Evolutionary conservation across 2,113 vertebrate genomes (phyloP).

Genomic region (Ceyx margarethae): DNA sequence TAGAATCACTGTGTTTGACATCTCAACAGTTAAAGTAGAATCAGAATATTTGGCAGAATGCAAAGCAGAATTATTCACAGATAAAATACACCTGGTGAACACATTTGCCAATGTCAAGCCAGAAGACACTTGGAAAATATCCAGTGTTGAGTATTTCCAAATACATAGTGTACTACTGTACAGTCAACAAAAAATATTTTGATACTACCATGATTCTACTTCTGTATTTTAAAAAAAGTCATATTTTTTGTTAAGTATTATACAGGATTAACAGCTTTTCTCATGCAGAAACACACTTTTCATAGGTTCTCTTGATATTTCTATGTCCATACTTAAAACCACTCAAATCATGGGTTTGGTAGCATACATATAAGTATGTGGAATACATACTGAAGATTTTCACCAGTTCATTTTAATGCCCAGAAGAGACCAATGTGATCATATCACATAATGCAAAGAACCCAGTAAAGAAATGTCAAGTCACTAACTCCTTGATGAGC

Average conservation of each 20-base stretch:
- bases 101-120: not conserved
- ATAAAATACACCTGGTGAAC: slow-evolving; percentile 50
- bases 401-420: not conserved
- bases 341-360: not conserved
- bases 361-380: not conserved
- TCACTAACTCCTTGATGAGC: not conserved
- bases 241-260: not conserved
- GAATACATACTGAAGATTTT: not conserved
- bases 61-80: slow-evolving; percentile 8
- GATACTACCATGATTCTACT: not conserved
- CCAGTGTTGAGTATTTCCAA: not conserved
- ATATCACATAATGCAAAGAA: not conserved
- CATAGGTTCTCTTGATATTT: not conserved
- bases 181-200: slow-evolving; percentile 13
- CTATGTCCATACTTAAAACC: not conserved
- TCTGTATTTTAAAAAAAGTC: not conserved
- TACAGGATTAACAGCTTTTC: not conserved
- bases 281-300: not conserved
- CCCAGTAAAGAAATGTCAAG: not conserved
- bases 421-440: not conserved
- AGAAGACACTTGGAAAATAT: slow-evolving; percentile 25
- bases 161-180: slow-evolving; percentile 24
- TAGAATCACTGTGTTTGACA: not conserved
- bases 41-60: slow-evolving; percentile 10
- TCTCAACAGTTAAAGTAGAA: slow-evolving; percentile 15